Base-by-base conservation (phyloP, 2,888 invertebrate genomes). In the Villa cingulata region DNA sequence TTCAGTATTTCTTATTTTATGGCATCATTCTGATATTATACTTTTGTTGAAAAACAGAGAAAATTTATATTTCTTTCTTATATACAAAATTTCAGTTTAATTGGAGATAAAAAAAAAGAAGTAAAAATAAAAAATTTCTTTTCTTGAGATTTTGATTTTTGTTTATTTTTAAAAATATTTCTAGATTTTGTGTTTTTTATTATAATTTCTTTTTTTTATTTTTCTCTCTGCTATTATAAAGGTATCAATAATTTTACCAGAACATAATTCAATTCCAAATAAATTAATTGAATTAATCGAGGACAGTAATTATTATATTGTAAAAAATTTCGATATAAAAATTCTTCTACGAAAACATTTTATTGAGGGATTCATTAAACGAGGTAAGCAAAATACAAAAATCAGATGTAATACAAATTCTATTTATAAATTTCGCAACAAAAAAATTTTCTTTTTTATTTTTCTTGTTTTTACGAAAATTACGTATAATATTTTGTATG, bases 261-360 rank as follows among this genome's bases (percentile, higher is more conserved):
- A 72, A 56, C 68, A 67, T 44, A 58, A 64, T 46, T 61, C 58
- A 53, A 43, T 55, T 45, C 56, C 58, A 20, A 27, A 27, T 10
- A 9, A 45, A 32, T 32, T 57, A 16, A 7, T 47, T 14, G 57
- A 62, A 47, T 54, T 75, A 48, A 58, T 62, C 27, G 63, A 68
- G 44, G 74, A 76, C 57, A 71, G 65, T 56, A 73, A 75, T 56
- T 76, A 76, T 62, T 78, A 78, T 58, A 71, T 70, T 62, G 55
- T 76, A 44, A 57, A 61, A 41, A 60, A 65, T 48, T 55, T 78
- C 14, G 61, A 62, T 45, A 55, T 71, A n/a, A 60, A 58, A 39
- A 71, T 73, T 54, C 59, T 78, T 18, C 54, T 75, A 39, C 62
- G 70, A 39, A 62, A 63, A 49, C 64, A 70, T 47, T 78, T 78